These are phyloP conservation scores for Cyanoderma ruficeps DNA, from an alignment of 2,113 vertebrate species.

Conservation along the genomic window DNA sequence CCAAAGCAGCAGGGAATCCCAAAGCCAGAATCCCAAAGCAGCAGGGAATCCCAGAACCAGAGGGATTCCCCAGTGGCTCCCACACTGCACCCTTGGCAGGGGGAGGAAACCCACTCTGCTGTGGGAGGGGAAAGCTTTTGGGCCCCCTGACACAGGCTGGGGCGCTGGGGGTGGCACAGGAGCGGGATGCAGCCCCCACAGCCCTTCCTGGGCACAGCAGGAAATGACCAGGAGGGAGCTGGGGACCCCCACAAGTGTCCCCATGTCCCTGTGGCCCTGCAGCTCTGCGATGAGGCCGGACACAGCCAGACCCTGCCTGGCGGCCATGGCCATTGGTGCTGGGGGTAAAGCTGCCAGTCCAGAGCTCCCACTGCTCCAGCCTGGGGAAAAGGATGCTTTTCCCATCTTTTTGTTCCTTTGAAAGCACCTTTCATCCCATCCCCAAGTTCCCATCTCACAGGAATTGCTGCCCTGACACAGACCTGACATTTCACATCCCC, in stretches of 20 bases:
- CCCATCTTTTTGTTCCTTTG: background rate
- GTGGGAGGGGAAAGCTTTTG: background rate
- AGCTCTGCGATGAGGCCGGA: background rate
- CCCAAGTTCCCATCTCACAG: background rate
- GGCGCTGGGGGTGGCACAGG: rapidly evolving
- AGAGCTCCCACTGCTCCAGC: background rate
- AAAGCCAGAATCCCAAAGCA: no score
- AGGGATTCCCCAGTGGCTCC: background rate
- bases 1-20: no score
- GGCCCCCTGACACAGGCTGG: background rate
- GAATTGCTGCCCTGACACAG: background rate
- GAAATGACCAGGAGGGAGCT: background rate
- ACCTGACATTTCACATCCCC: rapidly evolving
- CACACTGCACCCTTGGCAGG: rapidly evolving
- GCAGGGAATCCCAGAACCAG: no score
- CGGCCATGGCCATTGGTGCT: background rate
- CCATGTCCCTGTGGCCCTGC: rapidly evolving
- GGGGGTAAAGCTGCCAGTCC: background rate
- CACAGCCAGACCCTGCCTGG: background rate
- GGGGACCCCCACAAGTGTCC: background rate
- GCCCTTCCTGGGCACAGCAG: rapidly evolving
- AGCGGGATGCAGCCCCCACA: background rate
- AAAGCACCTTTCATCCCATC: background rate
- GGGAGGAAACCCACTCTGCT: background rate
- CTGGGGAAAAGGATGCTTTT: background rate